phyloP scores from a whole-genome alignment of 2,888 invertebrate species.

The Scaptomyza cyrtandrae region DNA sequence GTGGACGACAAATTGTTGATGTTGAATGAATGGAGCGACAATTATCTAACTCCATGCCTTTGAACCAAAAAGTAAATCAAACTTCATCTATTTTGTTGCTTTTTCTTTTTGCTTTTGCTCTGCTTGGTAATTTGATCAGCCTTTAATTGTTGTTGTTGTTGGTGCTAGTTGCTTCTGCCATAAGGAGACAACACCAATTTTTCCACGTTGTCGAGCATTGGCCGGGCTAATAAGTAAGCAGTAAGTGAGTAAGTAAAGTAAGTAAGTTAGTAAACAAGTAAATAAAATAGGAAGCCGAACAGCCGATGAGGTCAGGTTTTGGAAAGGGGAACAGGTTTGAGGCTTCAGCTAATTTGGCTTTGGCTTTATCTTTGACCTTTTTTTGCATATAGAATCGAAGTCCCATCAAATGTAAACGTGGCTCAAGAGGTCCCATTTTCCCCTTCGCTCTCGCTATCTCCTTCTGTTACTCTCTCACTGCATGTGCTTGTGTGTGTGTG shows the following conservation, averaged over 20 bases:
- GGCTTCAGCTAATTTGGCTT: conserved; percentile 50
- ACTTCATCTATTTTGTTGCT: conserved; percentile 37
- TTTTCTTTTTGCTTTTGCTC: not conserved
- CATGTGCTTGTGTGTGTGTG: conserved; percentile 24
- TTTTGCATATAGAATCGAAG: conserved; percentile 63
- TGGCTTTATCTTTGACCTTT: conserved; percentile 13
- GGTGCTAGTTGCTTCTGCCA: conserved; percentile 18
- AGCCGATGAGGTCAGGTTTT: conserved; percentile 12
- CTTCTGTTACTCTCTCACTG: not conserved
- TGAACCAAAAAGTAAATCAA: conserved; percentile 68
- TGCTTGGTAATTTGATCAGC: conserved; percentile 65
- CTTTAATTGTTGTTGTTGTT: not conserved
- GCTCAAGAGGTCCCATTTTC: conserved; percentile 60
- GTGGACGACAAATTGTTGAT: conserved; percentile 2
- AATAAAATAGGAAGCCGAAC: conserved; percentile 2
- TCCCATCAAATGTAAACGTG: conserved; percentile 72
- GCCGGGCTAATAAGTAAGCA: conserved; percentile 61
- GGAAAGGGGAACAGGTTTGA: conserved; percentile 16
- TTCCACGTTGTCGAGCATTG: conserved; percentile 62
- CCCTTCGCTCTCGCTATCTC: not conserved
- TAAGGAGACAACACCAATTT: conserved; percentile 44
- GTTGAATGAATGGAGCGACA: not conserved
- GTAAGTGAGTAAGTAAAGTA: conserved; percentile 21
- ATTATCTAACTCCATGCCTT: conserved; percentile 15
- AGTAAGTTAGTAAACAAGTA: not conserved